Evolutionary conservation across 2,113 vertebrate species (phyloP), one percentile per base, ranked within the genome.

Genomic region (Argyrosomus japonicus): DNA sequence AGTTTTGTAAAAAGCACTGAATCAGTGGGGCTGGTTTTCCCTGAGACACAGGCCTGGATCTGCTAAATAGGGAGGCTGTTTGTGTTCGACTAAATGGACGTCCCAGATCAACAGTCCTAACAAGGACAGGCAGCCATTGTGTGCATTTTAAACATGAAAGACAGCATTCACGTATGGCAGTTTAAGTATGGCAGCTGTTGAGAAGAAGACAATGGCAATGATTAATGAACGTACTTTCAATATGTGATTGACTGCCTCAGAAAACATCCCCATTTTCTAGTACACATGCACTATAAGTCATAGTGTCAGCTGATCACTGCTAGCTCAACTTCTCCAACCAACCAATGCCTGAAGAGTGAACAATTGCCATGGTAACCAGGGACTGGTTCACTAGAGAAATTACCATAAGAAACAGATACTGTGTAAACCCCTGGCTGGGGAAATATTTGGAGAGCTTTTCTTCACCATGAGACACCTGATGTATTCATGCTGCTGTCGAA

Each of bases 371-470:
- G 79, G 88, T 63, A 86, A 91, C 87, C 4, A 0, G 27, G 65
- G 68, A 63, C 77, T 54, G 77, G 64, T 86, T 84, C 64, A 85
- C 72, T 45, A 17, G 25, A 78, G 40, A 23, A 62, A 86, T 89
- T 87, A 88, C 58, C 84, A 89, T 77, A 81, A 76, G 56, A 85
- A 78, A 86, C 23, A 73, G 79, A 88, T 79, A 75, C 69, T 73
- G 68, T 76, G 80, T 70, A 87, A 90, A 84, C 68, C 68, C 57
- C 68, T 82, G 72, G 80, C 64, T 63, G 3, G 54, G 65, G 40
- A 81, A 87, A 89, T 85, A 79, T 87, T 86, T 84, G 67, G 36
- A 90, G 47, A 77, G 69, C 75, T 82, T 84, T 87, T 82, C 81
- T 67, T 65, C 75, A 71, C 81, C 72, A 21, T 74, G 79, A 77